Evolutionary conservation across 2,113 vertebrate species (phyloP).

Genomic region (Dascyllus trimaculatus): DNA sequence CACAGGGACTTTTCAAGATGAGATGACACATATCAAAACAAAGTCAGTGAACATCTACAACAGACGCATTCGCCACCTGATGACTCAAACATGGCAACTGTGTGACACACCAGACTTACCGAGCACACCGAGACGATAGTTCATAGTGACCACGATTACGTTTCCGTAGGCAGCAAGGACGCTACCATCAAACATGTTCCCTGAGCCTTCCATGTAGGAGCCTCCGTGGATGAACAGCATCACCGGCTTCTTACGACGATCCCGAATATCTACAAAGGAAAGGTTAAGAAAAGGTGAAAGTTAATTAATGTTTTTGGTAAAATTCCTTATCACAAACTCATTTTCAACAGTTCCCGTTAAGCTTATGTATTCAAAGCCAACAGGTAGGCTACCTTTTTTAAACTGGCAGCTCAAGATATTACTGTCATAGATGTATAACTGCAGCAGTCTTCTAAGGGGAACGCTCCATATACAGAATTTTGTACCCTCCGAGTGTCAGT

Average conservation of each 20-base stretch:
- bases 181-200: slow-evolving; percentile 95
- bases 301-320: not conserved
- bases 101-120: slow-evolving; percentile 82
- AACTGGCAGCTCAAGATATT: slow-evolving; percentile 20
- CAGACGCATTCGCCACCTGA: not conserved
- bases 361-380: not conserved
- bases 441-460: not conserved
- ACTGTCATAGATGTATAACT: not conserved
- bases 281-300: slow-evolving; percentile 14
- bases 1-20: not conserved
- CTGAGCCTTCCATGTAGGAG: slow-evolving; percentile 94
- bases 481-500: not conserved
- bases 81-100: not conserved
- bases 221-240: slow-evolving; percentile 95
- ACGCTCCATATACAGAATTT: slow-evolving; percentile 4
- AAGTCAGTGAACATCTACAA: not conserved
- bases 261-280: slow-evolving; percentile 89
- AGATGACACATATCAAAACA: slow-evolving; percentile 7
- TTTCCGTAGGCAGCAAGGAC: slow-evolving; percentile 93
- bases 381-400: not conserved
- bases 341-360: too few relatives aligned
- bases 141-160: slow-evolving; percentile 94
- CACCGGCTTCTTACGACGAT: slow-evolving; percentile 92
- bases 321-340: not conserved
- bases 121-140: slow-evolving; percentile 95